Base-by-base conservation (phyloP, 2,888 invertebrate species). In the Lucinisca nassula region DNA sequence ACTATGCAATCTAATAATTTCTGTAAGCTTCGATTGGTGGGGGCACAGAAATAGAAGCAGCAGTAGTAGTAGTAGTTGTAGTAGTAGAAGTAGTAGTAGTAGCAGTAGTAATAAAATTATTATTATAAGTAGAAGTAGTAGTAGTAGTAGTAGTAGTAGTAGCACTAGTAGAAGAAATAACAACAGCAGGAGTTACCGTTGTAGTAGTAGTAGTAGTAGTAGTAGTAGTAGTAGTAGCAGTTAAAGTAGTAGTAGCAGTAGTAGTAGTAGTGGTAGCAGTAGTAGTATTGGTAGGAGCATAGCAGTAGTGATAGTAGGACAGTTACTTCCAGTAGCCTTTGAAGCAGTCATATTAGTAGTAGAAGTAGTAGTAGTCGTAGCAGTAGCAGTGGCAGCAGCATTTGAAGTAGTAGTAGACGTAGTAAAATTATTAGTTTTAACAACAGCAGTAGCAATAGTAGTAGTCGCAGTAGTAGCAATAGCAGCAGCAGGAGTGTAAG, bases 31-130 rank as follows among this genome's bases (percentile, higher is more conserved):
- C n/a, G n/a, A n/a, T n/a, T n/a, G n/a, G n/a, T n/a, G n/a, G n/a
- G n/a, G n/a, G n/a, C n/a, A n/a, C n/a, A n/a, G 45, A 38, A 74
- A 87, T 78, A 79, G 87, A 61, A 81, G 83, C 73, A 79, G 79
- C 74, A 82, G 84, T 58, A 84, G 80, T 58, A 83, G 73, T 58
- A 82, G 73, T 73, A 51, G 78, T 80, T 38, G 74, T 78, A 75
- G 81, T 73, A 27, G 87, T 76, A 76, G 78, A 80, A 74, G 79
- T 80, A 74, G 83, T 76, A 75, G 81, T 67, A 72, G 79, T 83
- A 74, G 74, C 78, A 78, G 79, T 72, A 74, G 78, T 74, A 51
- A 72, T 74, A 35, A 14, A 17, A 24, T 37, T 45, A 45, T 8
- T 45, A 45, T 8, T 45, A 45, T 8, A 12, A 45, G 45, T 45